Evolutionary conservation across 2,888 invertebrate genomes (phyloP), one percentile per base, ranked within the genome.

Genomic region (Nemotelus pantherinus): DNA sequence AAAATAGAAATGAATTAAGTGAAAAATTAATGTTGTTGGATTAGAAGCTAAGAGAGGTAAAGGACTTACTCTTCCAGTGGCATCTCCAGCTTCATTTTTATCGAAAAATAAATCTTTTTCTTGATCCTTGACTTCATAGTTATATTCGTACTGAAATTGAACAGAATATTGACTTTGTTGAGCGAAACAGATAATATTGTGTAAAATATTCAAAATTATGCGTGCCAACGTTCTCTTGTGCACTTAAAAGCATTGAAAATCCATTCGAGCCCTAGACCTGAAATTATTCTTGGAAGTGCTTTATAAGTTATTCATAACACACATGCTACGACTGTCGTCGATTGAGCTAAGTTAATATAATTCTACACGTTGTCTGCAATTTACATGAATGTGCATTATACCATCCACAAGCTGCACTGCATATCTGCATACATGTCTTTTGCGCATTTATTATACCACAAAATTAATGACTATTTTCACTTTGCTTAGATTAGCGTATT

Each of bases 71-170:
- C 91, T 90, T 80, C 92, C 92, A 81, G 88, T 87, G 3, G 89
- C 90, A 82, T 92, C 92, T 2, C 92, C 92, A 48, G 88, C 86
- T 87, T 93, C 93, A 82, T 91, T 91, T 80, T 92, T 92, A 7
- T 92, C 92, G 85, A 91, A 93, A 87, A 89, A 92, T 65, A 92
- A 89, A 77, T 90, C 88, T 81, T 92, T 91, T 82, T 92, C 91
- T 81, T 90, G 89, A 84, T 93, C 92, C 84, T 93, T 92, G 45
- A 93, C 93, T 86, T 92, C 92, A 85, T 92, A 93, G 86, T 92
- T 89, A 86, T 91, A 93, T 85, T 92, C 91, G 83, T 93, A 93
- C 93, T 93, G 88, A 79, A 86, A 83, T 82, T n/a, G 5, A 39
- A 74, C 53, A 70, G 47, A 39, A 77, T 70, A 76, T 74, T 48